Evolutionary conservation across 1,140 invertebrate species (phyloP), one percentile per base, ranked within the genome.

Genomic region (Patella vulgata): DNA sequence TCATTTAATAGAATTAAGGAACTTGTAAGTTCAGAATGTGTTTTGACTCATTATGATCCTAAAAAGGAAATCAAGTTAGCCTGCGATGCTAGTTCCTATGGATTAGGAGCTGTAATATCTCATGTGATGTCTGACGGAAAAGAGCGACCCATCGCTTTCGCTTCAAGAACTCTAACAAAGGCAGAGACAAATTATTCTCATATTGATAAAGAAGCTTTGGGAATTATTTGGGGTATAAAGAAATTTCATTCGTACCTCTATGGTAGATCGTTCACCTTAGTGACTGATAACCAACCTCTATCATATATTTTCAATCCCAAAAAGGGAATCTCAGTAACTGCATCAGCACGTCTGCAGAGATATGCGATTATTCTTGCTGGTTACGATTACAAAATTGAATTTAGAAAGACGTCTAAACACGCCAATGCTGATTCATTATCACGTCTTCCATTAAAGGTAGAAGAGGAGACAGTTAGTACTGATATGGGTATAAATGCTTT

Each of bases 131-230:
- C 68, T 27, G 79, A 82, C 48, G 66, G 63, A n/a, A 53, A 28
- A 21, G 73, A 82, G 47, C 43, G 59, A 40, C 79, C 80, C 11
- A 78, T 85, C 42, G 73, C 71, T 3, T 85, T 72, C 72, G 85
- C 78, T 12, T 87, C 86, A 11, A 66, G 81, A 48, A 77, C 78
- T 1, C 68, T 88, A 31, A 74, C 70, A n/a, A 43, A 71, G 31
- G 68, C 77, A 2, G 82, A 87, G 55, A 58, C n/a, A 36, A 78
- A 82, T 36, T 88, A 87, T 59, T 64, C 76, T 0, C 84, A 87
- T 62, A 83, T 87, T 12, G 82, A 87, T 46, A 85, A 82, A 58
- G 85, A 89, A 65, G 84, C 82, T 0, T 60, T 87, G 14, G 83
- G 81, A 3, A 80, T 88, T 23, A 76, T 86, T 5, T 87, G 72